These are phyloP conservation scores for Ceramica pisi DNA, from an alignment of 2,888 invertebrate genomes.

Conservation along the genomic window DNA sequence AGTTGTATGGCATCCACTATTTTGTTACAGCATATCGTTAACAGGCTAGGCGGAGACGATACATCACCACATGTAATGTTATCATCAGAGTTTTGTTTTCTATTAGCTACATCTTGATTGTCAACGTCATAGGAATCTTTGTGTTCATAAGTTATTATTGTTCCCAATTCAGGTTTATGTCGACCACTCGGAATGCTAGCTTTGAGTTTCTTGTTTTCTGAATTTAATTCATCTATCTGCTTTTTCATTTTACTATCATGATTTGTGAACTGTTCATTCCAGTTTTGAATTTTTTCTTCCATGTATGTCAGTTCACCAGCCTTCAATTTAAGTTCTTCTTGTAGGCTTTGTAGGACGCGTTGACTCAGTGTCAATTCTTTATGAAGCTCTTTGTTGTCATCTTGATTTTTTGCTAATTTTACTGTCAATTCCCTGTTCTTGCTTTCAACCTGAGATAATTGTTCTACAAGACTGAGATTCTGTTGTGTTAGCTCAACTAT, in stretches of 20 bases:
- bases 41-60: constrained; percentile 79
- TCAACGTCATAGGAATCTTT: constrained; percentile 43
- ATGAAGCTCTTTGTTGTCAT: constrained; percentile 68
- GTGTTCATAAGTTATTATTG: constrained; percentile 38
- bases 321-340: constrained; percentile 76
- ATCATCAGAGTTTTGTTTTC: constrained; percentile 16
- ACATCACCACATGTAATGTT: constrained; percentile 52
- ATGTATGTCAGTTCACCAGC: constrained; percentile 74
- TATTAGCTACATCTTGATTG: constrained; percentile 26
- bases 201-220: constrained; percentile 77
- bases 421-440: constrained; percentile 64
- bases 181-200: constrained; percentile 48
- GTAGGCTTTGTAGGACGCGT: constrained; percentile 71
- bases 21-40: constrained; percentile 81
- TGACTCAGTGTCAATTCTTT: constrained; percentile 70
- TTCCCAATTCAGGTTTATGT: constrained; percentile 31
- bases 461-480: constrained; percentile 68
- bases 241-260: constrained; percentile 74
- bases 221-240: constrained; percentile 73
- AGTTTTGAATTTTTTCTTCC: constrained; percentile 73
- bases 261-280: constrained; percentile 74
- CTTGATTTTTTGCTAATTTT: constrained; percentile 68
- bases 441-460: constrained; percentile 66
- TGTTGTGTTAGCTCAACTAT: constrained; percentile 70
- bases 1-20: constrained; percentile 76